A percentile compares a stretch with the other conserved stretches of the same genome.
These are phyloP conservation scores for Kradibia gibbosae DNA, from an alignment of 1,140 invertebrate species.

Conservation along the genomic window DNA sequence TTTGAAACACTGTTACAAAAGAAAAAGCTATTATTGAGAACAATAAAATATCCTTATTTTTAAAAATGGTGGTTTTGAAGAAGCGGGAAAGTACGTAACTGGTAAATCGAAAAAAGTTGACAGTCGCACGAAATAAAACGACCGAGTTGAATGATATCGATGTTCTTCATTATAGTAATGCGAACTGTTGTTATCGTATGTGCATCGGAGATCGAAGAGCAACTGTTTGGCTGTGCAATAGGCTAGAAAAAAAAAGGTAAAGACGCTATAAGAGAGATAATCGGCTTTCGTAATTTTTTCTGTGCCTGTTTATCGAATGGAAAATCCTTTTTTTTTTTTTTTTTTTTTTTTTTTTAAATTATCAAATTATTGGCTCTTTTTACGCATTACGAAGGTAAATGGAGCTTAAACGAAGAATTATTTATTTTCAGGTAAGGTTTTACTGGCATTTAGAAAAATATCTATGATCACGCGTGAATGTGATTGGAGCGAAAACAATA, in stretches of 20 bases:
- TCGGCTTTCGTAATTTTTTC: conserved; percentile 48
- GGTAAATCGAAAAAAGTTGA: conserved; percentile 10
- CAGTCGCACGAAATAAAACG: not conserved
- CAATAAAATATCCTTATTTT: too few species aligned
- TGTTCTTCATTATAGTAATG: conserved; percentile 31
- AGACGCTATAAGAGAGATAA: conserved; percentile 53
- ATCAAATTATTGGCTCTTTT: not conserved
- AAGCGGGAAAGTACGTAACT: not conserved
- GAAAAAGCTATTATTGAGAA: not conserved
- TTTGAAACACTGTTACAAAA: not conserved
- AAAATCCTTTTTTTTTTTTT: too few species aligned
- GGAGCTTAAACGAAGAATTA: not conserved
- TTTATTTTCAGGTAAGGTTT: too few species aligned
- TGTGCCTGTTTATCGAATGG: conserved; percentile 30
- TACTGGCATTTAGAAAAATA: too few species aligned
- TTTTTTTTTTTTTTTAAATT: too few species aligned
- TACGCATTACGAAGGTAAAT: not conserved
- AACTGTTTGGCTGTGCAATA: conserved; percentile 73
- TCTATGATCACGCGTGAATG: too few species aligned
- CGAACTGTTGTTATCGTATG: conserved; percentile 1
- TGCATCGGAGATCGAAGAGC: conserved; percentile 61
- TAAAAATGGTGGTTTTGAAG: too few species aligned
- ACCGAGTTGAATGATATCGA: conserved; percentile 28
- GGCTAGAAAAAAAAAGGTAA: conserved; percentile 63
- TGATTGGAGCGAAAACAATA: not conserved